Evolutionary conservation across 2,113 vertebrate genomes (phyloP), one percentile per base, ranked within the genome.

Genomic region (Chauna torquata): DNA sequence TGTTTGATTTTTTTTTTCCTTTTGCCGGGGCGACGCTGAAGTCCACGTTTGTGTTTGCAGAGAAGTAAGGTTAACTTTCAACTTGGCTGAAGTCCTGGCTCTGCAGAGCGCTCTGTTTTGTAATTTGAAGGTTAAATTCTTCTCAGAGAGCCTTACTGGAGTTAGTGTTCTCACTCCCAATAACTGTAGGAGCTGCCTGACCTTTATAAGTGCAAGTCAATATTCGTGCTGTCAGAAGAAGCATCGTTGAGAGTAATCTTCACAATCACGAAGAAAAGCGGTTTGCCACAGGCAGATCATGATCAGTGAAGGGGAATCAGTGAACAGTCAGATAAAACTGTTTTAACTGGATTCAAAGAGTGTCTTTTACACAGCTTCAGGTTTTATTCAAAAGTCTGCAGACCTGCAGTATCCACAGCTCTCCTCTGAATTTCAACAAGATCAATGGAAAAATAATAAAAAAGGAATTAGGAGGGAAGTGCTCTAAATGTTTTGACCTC

Each of bases 131-230:
- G 96, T 97, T 96, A 97, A 94, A 94, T 94, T 97, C 71, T 92
- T 97, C 96, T 96, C 93, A 90, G 93, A 97, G 79, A 92, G 32
- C 82, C 45, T 95, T 92, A 62, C 86, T 97, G 93, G 84, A 97
- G 76, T 95, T 95, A 72, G n/a, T 96, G 65, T 95, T 97, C 95
- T 97, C 90, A 75, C 85, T 97, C 86, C 82, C 87, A 88, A 91
- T 93, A 97, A 96, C 94, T 96, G 88, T 88, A 94, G 86, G 92
- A 98, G 88, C 88, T 96, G 94, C 62, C 89, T 97, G 97, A 98
- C 97, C 98, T 98, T 98, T 97, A 5, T 87, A 98, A 97, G 89
- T 94, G 70, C 76, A 97, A 97, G 97, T 97, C 96, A 97, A 94
- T 97, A 98, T 94, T 97, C 94, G 20, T 89, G 83, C 86, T 96